phyloP scores from a whole-genome alignment of 1,140 invertebrate genomes.

The Pseudomyrmex sp. region DNA sequence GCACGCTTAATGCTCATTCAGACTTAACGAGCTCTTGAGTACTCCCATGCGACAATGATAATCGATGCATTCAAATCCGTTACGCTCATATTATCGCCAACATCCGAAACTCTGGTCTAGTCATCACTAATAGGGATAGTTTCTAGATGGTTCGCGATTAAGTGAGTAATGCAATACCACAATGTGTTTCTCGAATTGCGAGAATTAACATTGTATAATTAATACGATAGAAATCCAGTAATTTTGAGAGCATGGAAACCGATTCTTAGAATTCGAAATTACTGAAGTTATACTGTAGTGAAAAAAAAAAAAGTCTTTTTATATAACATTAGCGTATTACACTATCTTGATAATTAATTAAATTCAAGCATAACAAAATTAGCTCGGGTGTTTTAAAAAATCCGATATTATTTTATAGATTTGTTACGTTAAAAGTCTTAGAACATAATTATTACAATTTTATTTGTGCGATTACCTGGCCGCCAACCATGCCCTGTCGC shows the following conservation, averaged over 20 bases:
- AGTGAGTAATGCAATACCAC: neutral
- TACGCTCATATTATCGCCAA: slow-evolving; percentile 54
- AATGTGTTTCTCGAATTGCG: neutral
- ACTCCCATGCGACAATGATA: slow-evolving; percentile 59
- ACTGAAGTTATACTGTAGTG: no score
- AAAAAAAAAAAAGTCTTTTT: no score
- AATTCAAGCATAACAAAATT: no score
- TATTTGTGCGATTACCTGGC: slow-evolving; percentile 86
- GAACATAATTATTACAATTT: neutral
- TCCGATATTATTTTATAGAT: neutral
- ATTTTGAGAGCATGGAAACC: no score
- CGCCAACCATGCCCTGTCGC: slow-evolving; percentile 91
- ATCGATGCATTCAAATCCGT: slow-evolving; percentile 58
- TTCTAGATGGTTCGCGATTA: neutral
- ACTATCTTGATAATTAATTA: no score
- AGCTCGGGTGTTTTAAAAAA: no score
- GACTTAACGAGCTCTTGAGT: slow-evolving; percentile 56
- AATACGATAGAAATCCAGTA: no score
- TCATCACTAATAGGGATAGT: slow-evolving; percentile 6
- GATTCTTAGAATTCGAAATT: no score
- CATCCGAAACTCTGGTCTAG: slow-evolving; percentile 21
- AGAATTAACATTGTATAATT: no score
- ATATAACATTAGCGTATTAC: no score
- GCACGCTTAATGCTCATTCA: slow-evolving; percentile 47
- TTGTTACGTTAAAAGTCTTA: neutral